phyloP scores from a whole-genome alignment of 2,888 invertebrate species.

The Catotricha subobsoleta region DNA sequence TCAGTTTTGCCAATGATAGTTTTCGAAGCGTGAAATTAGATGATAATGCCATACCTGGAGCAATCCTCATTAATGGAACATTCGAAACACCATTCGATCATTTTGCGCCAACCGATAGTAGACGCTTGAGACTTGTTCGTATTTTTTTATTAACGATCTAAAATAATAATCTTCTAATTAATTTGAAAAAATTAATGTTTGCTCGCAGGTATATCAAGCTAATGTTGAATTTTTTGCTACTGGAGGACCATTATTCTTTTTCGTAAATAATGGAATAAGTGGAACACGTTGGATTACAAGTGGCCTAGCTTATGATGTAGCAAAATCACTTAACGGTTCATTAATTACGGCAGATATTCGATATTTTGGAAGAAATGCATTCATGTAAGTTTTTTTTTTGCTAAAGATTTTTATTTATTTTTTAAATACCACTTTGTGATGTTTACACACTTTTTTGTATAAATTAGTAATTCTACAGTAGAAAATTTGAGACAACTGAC shows the following conservation, averaged over 20 bases:
- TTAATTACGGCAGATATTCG: constrained; percentile 6
- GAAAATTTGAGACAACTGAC: constrained; percentile 6
- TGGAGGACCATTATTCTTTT: not conserved
- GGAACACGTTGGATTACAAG: not conserved
- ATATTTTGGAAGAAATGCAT: constrained; percentile 6
- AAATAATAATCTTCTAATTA: no score
- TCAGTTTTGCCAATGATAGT: no score
- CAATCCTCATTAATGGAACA: no score
- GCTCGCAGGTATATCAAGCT: no score
- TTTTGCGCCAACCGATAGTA: not conserved
- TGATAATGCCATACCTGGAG: no score
- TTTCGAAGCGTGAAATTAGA: no score
- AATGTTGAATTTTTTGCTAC: no score
- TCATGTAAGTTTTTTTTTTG: no score
- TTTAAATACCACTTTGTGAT: not conserved
- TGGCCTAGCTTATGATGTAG: constrained; percentile 5
- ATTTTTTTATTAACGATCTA: no score
- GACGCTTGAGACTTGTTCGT: no score
- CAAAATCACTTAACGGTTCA: constrained; percentile 1
- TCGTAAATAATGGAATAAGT: not conserved
- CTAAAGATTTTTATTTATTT: not conserved
- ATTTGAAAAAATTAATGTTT: no score
- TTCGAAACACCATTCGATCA: not conserved
- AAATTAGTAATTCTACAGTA: constrained; percentile 1
- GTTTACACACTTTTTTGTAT: not conserved